Percentiles rank a stretch among this genome's conserved stretches.
These are phyloP conservation scores for Oxygymnocypris stewartii DNA, from an alignment of 2,113 vertebrate genomes.

Conservation along the genomic window DNA sequence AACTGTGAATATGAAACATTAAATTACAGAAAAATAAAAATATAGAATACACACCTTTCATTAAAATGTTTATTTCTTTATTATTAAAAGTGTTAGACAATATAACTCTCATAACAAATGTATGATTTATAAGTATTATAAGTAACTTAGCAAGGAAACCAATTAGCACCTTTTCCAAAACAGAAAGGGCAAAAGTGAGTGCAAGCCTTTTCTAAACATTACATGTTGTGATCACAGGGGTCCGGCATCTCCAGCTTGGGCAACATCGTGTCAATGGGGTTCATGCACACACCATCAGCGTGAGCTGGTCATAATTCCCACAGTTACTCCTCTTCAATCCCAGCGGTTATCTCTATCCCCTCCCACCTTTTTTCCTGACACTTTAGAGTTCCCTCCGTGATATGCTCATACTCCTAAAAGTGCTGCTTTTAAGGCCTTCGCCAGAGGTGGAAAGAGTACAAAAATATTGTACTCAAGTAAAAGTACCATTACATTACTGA, in stretches of 20 bases:
- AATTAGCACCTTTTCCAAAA: neutral
- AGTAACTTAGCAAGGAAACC: neutral
- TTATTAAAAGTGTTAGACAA: neutral
- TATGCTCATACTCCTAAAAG: constrained; percentile 46
- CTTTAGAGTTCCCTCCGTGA: constrained; percentile 49
- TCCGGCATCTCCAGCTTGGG: constrained; percentile 25
- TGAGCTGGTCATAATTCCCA: constrained; percentile 43
- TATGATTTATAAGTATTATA: neutral
- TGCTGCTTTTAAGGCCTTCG: constrained; percentile 56
- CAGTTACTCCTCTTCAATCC: constrained; percentile 46
- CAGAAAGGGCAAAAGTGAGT: neutral
- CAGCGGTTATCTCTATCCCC: constrained; percentile 46
- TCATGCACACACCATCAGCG: constrained; percentile 1
- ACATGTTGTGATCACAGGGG: constrained; percentile 31
- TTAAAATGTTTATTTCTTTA: too few relatives aligned
- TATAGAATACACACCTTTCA: too few relatives aligned
- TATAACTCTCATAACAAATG: neutral
- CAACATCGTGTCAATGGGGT: neutral
- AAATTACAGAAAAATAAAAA: neutral
- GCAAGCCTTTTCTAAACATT: constrained; percentile 39
- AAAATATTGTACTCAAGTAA: too few relatives aligned
- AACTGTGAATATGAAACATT: neutral
- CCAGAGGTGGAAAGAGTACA: too few relatives aligned
- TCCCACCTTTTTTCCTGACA: constrained; percentile 49
- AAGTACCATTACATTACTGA: too few relatives aligned